Evolutionary conservation across 2,113 vertebrate genomes (phyloP).

Genomic region (Bubo blakistoni): DNA sequence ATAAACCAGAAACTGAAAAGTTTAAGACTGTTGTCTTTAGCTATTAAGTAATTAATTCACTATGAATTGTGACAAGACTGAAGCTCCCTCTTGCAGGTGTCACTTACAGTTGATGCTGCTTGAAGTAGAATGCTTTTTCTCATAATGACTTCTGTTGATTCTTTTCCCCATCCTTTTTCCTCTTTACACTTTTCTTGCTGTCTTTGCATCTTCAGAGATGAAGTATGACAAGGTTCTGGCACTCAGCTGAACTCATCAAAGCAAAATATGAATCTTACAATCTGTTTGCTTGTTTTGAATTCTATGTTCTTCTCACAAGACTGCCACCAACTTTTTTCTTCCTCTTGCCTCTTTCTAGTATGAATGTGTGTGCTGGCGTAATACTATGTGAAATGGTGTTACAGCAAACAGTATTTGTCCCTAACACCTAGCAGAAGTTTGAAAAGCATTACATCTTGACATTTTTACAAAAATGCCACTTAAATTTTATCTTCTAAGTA

Average conservation of each 20-base stretch:
- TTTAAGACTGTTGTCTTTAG: neutral
- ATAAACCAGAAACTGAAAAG: neutral
- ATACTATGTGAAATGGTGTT: neutral
- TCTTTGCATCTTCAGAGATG: neutral
- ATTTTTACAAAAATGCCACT: neutral
- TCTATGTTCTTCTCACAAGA: neutral
- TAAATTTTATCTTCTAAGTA: neutral
- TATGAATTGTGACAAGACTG: neutral
- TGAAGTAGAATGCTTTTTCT: neutral
- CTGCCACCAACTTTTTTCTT: neutral
- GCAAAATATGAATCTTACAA: neutral
- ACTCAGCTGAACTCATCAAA: neutral
- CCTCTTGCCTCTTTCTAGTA: neutral
- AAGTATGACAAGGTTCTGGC: neutral
- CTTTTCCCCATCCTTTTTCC: neutral
- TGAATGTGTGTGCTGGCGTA: neutral
- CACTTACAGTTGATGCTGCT: neutral
- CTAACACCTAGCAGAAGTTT: neutral
- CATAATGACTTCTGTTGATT: neutral
- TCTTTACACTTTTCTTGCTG: neutral
- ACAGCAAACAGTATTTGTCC: neutral
- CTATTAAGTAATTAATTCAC: neutral
- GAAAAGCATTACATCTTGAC: neutral
- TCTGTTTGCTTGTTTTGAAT: neutral
- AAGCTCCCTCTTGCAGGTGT: neutral